Evolutionary conservation across 2,113 vertebrate genomes (phyloP), one percentile per base, ranked within the genome.

Genomic region (Proteles cristata): DNA sequence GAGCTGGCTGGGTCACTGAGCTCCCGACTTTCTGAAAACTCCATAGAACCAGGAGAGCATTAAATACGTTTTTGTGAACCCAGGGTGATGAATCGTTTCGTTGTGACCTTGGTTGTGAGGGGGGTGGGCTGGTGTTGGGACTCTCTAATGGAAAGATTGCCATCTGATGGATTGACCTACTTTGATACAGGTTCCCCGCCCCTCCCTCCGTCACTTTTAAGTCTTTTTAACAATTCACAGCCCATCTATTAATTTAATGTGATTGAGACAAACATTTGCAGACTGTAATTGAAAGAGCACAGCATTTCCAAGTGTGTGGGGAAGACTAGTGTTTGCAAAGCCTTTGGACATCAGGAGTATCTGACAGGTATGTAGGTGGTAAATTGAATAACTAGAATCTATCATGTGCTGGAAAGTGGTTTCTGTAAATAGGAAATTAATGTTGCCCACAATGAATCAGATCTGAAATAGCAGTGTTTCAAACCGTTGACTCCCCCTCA

Each of bases 341-440:
- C 61, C 69, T 91, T 83, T 90, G 97, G 93, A 80, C 93, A 35
- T 68, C 50, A 50, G 93, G 53, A 94, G 73, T 73, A 77, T 76
- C 76, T 88, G 92, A 93, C 45, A 81, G 84, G 94, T 87, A 23
- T 0, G 95, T 88, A 53, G 93, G 93, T 58, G 80, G 96, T 50
- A 96, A 96, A 96, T 97, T 97, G 93, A 96, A 97, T 97, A 93
- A 97, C 84, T 85, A 85, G 71, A 61, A 65, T 90, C 95, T 90
- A 33, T 90, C 81, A 6, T 88, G 90, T 81, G 31, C 66, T 12
- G 8, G 92, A 96, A 89, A 90, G 83, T 25, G 68, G 84, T 76
- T 98, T 95, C 94, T 97, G 95, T 84, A 97, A 97, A 95, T 96
- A 92, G 94, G 80, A 97, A 97, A 97, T 96, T 96, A 97, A 92